Evolutionary conservation across 2,797 vertebrate genomes (phyloP).

Genomic region (Cuculus canorus): DNA sequence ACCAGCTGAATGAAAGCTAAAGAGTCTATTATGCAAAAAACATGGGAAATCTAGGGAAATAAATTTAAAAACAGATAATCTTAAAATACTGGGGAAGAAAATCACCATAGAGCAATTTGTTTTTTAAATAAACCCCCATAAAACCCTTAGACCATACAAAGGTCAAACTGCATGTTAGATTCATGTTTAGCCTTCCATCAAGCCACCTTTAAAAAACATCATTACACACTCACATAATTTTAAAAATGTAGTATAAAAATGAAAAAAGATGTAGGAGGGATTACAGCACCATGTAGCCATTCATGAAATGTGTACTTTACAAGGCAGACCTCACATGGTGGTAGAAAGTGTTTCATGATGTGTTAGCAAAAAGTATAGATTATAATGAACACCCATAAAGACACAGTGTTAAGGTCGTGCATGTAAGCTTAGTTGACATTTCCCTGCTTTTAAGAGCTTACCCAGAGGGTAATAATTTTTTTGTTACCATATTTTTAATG

Average conservation of each 20-base stretch:
- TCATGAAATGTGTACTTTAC: constrained; percentile 56
- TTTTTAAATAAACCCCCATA: fast-evolving
- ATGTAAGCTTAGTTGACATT: neutral
- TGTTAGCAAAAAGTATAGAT: constrained; percentile 44
- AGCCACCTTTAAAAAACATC: constrained; percentile 9
- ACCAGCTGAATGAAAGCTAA: neutral
- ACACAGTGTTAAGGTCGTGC: constrained; percentile 8
- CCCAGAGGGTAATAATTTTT: neutral
- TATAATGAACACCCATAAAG: constrained; percentile 55
- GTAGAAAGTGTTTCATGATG: constrained; percentile 60
- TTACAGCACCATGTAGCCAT: constrained; percentile 54
- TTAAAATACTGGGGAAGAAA: neutral
- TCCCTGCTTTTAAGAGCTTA: constrained; percentile 20
- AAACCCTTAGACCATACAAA: neutral
- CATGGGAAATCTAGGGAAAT: neutral
- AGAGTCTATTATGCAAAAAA: neutral
- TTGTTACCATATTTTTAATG: neutral
- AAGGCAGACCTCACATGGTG: constrained; percentile 56
- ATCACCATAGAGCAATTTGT: neutral
- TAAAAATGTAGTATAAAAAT: constrained; percentile 11
- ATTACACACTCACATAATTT: constrained; percentile 10
- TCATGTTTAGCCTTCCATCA: constrained; percentile 5
- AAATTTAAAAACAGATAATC: neutral
- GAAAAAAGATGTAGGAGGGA: constrained; percentile 25
- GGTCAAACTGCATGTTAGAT: neutral